Base-by-base conservation (phyloP, 1,140 invertebrate species). In the Hycleus phaleratus region DNA sequence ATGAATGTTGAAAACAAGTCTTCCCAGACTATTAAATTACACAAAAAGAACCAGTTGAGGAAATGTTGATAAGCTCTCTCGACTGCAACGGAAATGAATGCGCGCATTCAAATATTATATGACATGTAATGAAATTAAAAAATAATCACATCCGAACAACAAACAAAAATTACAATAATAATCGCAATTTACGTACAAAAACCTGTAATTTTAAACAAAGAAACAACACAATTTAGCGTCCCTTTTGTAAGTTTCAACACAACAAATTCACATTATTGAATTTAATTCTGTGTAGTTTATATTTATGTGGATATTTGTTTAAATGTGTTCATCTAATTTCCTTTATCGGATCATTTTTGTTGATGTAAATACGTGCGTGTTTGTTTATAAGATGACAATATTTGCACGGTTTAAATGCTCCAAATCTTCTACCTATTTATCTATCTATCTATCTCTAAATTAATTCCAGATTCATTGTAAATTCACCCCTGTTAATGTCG, bases 391-490 rank as follows among this genome's bases (percentile, higher is more conserved):
- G 32, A 5, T 7, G 49, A 38, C 49, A 32, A 4, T 4, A 32
- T 32, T 52, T 24, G 39, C 49, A 52, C 39, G 47, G 50, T 51
- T 58, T 52, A 58, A 58, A 50, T 25, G 56, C 52, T 58, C 44
- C 32, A 32, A 50, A 44, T 58, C 56, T 58, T 58, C 56, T 53
- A 50, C 7, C 1, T 32, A 32, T 18, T 18, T 18, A 18, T 18
- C 18, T 18, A 18, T 12, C 12, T 12, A 12, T 18, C 18, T 18
- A 18, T 1, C 18, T 18, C 56, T 52, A 58, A 58, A 58, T 58
- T 58, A 58, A 58, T 58, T 52, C 52, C 49, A 49, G 47, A 58
- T 58, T 58, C 56, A 43, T 46, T 51, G 49, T 53, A 45, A 52
- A 52, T 32, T 58, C 51, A 49, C 56, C 56, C 56, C 47, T 51